Evolutionary conservation across 2,113 vertebrate species (phyloP).

Genomic region (Pachypanchax playfairii): DNA sequence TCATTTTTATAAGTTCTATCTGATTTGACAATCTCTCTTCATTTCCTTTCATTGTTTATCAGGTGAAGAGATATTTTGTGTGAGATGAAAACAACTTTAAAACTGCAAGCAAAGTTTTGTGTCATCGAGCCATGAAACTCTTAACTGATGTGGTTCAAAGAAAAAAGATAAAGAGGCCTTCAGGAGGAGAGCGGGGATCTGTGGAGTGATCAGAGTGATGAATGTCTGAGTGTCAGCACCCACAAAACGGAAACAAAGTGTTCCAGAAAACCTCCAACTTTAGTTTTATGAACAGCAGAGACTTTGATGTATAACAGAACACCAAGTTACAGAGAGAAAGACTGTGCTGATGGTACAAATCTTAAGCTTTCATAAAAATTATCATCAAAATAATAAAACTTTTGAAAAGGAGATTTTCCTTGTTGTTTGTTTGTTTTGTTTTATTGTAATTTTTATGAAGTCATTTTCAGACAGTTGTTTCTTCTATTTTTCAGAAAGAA

Average conservation of each 20-base stretch:
- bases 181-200: constrained; percentile 9
- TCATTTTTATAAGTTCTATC: no score
- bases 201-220: constrained; percentile 41
- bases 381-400: not conserved
- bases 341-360: constrained; percentile 9
- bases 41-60: constrained; percentile 31
- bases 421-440: no score
- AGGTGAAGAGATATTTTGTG: constrained; percentile 40
- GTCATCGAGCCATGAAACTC: constrained; percentile 31
- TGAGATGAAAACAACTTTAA: constrained; percentile 27
- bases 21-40: constrained; percentile 10
- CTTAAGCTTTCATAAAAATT: not conserved
- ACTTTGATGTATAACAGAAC: constrained; percentile 1
- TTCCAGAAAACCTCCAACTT: constrained; percentile 24
- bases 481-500: no score
- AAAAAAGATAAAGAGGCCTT: constrained; percentile 51
- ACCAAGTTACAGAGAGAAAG: constrained; percentile 3
- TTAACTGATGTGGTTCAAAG: constrained; percentile 55
- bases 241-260: constrained; percentile 35
- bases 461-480: no score
- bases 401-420: not conserved
- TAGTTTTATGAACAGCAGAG: constrained; percentile 17
- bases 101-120: not conserved
- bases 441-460: no score
- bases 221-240: constrained; percentile 41